Percentiles rank a stretch among this genome's conserved stretches.
phyloP scores from a whole-genome alignment of 2,888 invertebrate species.

The Papilio gigon region DNA sequence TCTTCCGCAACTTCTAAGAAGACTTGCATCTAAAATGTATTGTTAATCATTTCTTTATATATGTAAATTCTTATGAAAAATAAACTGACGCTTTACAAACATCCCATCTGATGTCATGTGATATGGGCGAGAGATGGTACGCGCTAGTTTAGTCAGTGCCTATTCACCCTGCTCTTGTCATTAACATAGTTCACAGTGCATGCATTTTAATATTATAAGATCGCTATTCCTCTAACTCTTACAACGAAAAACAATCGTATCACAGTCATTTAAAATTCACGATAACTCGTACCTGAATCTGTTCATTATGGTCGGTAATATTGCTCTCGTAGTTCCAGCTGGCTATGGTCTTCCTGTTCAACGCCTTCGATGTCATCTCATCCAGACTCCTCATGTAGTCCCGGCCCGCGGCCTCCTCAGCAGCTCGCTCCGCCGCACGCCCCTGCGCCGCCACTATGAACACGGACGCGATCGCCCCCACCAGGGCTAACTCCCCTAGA shows the following conservation, averaged over 20 bases:
- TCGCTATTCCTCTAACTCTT: too few relatives aligned
- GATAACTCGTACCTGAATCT: slow-evolving; percentile 66
- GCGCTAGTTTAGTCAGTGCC: too few relatives aligned
- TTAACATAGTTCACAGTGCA: too few relatives aligned
- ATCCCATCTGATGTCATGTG: too few relatives aligned
- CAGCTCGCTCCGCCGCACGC: slow-evolving; percentile 73
- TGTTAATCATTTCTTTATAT: too few relatives aligned
- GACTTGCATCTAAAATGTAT: slow-evolving; percentile 60
- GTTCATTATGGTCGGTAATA: slow-evolving; percentile 86
- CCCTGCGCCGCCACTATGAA: slow-evolving; percentile 77
- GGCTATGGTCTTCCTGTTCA: slow-evolving; percentile 82
- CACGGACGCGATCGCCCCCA: slow-evolving; percentile 76
- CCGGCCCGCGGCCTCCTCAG: slow-evolving; percentile 82
- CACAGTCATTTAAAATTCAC: too few relatives aligned
- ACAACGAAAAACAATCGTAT: too few relatives aligned
- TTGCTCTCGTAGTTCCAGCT: slow-evolving; percentile 89
- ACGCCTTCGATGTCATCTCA: slow-evolving; percentile 79
- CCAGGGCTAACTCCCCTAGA: slow-evolving; percentile 68
- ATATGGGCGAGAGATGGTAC: too few relatives aligned
- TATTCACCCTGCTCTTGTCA: too few relatives aligned
- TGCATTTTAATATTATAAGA: too few relatives aligned
- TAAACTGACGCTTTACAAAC: too few relatives aligned
- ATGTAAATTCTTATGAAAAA: too few relatives aligned
- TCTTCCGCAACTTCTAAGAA: slow-evolving; percentile 75
- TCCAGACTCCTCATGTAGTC: slow-evolving; percentile 84